Evolutionary conservation across 2,888 invertebrate genomes (phyloP).

Genomic region (Hypomecis atomaria): DNA sequence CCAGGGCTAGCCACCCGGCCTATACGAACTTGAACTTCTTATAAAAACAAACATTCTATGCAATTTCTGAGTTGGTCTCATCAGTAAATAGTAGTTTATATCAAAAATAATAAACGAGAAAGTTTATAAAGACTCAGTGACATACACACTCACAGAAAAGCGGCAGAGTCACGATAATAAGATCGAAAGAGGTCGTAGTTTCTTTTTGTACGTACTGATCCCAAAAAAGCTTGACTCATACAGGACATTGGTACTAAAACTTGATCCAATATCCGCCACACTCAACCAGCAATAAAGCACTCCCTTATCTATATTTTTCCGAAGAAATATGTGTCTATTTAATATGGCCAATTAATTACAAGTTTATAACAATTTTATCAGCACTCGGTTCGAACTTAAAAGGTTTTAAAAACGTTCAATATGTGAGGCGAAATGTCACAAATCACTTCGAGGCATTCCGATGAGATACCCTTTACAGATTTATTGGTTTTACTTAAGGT

Average conservation of each 20-base stretch:
- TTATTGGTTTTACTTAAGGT: conserved; percentile 36
- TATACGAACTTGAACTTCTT: no score
- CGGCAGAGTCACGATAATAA: no score
- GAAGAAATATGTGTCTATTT: conserved; percentile 55
- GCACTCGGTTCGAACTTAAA: conserved; percentile 66
- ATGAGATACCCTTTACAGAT: conserved; percentile 31
- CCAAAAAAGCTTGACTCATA: not conserved
- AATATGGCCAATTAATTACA: conserved; percentile 76
- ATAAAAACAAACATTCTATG: no score
- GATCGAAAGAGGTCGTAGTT: no score
- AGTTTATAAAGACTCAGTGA: no score
- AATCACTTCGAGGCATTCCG: conserved; percentile 61
- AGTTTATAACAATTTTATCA: conserved; percentile 74
- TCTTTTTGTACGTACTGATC: no score
- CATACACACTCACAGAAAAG: no score
- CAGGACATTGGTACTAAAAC: conserved; percentile 1
- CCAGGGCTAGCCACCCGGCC: no score
- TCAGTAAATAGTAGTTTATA: no score
- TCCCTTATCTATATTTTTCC: conserved; percentile 23
- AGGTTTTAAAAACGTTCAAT: conserved; percentile 79
- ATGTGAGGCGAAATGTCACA: conserved; percentile 66
- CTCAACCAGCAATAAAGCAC: conserved; percentile 24
- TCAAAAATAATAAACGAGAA: no score
- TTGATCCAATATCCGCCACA: conserved; percentile 3
- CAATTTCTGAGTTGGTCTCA: no score